Evolutionary conservation across 2,113 vertebrate species (phyloP).

Genomic region (Catharus minimus): DNA sequence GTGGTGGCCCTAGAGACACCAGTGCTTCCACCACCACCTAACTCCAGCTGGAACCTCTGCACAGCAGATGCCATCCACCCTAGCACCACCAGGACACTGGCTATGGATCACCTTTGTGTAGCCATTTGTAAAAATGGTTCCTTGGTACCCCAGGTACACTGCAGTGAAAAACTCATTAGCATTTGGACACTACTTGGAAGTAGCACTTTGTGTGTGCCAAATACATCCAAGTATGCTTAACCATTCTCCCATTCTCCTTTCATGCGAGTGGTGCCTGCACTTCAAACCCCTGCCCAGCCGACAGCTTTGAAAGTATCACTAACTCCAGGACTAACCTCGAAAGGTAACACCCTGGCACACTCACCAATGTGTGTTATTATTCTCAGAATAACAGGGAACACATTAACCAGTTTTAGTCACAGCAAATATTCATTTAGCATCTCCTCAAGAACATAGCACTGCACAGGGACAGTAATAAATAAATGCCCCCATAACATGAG

Average conservation of each 20-base stretch:
- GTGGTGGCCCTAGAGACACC: not conserved
- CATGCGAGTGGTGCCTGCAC: not conserved
- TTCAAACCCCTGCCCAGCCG: not conserved
- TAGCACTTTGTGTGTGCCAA: not conserved
- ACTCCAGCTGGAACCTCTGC: not conserved
- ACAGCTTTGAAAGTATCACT: not conserved
- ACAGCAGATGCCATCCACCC: not conserved
- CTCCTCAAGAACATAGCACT: not conserved
- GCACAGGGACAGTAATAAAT: not conserved
- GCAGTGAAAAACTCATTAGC: not conserved
- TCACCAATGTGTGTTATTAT: not conserved
- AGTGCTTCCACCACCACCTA: not conserved
- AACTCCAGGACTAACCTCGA: rapidly evolving
- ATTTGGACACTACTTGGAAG: not conserved
- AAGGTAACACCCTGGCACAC: not conserved
- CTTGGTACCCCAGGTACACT: not conserved
- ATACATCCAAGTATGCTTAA: not conserved
- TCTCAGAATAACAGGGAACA: not conserved
- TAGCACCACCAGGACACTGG: not conserved
- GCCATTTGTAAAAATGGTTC: not conserved
- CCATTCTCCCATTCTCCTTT: not conserved
- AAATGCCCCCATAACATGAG: not conserved
- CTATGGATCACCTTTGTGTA: not conserved
- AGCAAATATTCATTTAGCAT: not conserved
- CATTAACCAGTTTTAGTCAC: not conserved